Evolutionary conservation across 2,797 vertebrate genomes (phyloP).

Genomic region (Adrianichthys oophorus): DNA sequence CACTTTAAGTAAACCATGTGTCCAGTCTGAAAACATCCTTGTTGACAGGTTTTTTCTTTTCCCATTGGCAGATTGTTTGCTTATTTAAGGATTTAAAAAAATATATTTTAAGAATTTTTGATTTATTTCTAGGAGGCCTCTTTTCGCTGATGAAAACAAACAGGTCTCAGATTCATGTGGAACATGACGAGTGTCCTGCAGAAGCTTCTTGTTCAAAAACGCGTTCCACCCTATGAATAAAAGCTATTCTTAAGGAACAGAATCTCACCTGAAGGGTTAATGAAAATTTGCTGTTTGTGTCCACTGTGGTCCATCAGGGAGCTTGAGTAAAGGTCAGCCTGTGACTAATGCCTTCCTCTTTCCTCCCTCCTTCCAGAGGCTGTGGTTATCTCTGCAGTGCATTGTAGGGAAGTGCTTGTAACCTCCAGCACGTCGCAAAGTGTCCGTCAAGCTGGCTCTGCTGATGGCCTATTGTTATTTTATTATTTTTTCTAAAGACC

Average conservation of each 20-base stretch:
- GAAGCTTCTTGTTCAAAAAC: too few relatives aligned
- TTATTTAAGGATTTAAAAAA: too few relatives aligned
- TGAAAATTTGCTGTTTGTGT: constrained; percentile 12
- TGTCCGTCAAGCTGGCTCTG: constrained; percentile 47
- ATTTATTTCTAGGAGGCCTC: too few relatives aligned
- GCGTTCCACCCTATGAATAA: too few relatives aligned
- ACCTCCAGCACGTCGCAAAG: constrained; percentile 43
- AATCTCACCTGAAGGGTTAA: constrained; percentile 20
- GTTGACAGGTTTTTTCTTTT: too few relatives aligned
- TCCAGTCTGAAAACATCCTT: too few relatives aligned
- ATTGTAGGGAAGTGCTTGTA: constrained; percentile 71
- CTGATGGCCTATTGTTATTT: constrained; percentile 52
- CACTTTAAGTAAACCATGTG: too few relatives aligned
- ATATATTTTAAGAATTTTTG: too few relatives aligned
- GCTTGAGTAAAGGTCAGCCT: constrained; percentile 63
- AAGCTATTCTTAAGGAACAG: background rate
- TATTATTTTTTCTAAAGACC: constrained; percentile 9
- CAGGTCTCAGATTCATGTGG: too few relatives aligned
- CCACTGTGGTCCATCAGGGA: constrained; percentile 41
- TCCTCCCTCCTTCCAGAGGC: constrained; percentile 61
- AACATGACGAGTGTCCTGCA: too few relatives aligned
- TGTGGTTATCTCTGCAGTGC: constrained; percentile 67
- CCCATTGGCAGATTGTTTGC: too few relatives aligned
- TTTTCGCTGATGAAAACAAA: too few relatives aligned
- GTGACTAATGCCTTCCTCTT: constrained; percentile 74